phyloP scores from a whole-genome alignment of 2,797 vertebrate species.

The Coilia nasus region DNA sequence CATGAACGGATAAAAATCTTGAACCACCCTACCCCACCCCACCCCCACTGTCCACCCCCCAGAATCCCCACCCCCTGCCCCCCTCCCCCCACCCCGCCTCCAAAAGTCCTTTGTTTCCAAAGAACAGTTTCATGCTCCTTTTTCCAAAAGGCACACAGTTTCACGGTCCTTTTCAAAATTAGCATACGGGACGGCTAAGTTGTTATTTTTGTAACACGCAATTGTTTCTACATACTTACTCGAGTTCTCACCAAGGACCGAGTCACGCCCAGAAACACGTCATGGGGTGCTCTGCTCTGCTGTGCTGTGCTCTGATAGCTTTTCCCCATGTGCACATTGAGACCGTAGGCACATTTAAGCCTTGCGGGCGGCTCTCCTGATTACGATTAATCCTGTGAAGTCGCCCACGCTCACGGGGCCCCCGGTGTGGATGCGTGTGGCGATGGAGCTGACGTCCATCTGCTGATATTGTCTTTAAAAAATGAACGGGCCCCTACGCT shows the following conservation, averaged over 20 bases:
- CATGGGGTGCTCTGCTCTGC: too few relatives aligned
- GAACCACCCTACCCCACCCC: neutral
- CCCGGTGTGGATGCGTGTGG: constrained; percentile 13
- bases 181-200: neutral
- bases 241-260: neutral
- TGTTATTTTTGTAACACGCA: neutral
- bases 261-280: too few relatives aligned
- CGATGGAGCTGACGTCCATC: constrained; percentile 33
- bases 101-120: neutral
- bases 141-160: neutral
- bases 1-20: constrained; percentile 11
- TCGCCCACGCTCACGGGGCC: neutral
- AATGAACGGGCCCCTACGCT: neutral
- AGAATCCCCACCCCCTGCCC: too few relatives aligned
- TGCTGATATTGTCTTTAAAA: constrained; percentile 22
- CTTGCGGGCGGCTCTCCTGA: neutral
- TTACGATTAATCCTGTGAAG: constrained; percentile 12
- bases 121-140: constrained; percentile 12
- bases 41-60: too few relatives aligned
- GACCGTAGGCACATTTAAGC: too few relatives aligned
- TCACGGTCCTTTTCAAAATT: constrained; percentile 15
- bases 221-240: neutral
- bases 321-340: too few relatives aligned
- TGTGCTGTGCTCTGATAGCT: too few relatives aligned
- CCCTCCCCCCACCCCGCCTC: neutral